Conservation (phyloP, 2,888 invertebrate genomes). For the Sipunculus nudus region DNA sequence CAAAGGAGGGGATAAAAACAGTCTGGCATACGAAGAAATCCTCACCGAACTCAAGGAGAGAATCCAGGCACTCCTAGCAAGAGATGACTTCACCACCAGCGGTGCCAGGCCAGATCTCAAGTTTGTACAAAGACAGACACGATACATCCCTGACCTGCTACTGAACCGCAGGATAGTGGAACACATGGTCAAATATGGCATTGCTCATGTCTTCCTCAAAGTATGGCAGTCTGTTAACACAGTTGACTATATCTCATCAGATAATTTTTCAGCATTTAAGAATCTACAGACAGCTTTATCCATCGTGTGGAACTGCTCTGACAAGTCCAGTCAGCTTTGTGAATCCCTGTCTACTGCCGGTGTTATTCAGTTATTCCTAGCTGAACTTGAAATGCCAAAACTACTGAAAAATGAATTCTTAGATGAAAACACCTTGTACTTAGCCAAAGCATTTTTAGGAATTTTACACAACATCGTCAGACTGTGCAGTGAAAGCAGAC, state of each 20-base stretch:
- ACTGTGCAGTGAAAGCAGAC: constrained; percentile 48
- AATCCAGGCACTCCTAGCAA: constrained; percentile 31
- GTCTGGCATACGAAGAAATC: constrained; percentile 27
- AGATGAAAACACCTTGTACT: constrained; percentile 41
- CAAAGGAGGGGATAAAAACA: constrained; percentile 8
- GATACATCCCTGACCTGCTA: constrained; percentile 37
- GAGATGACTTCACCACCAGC: constrained; percentile 21
- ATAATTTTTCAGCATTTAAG: constrained; percentile 37
- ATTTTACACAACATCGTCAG: constrained; percentile 58
- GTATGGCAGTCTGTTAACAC: constrained; percentile 35
- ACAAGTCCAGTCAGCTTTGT: constrained; percentile 49
- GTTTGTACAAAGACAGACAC: constrained; percentile 38
- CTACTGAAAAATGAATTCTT: constrained; percentile 19
- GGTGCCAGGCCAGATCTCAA: constrained; percentile 28
- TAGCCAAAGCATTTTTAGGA: constrained; percentile 56
- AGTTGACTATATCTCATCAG: constrained; percentile 22
- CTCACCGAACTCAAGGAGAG: constrained; percentile 29
- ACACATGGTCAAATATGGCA: constrained; percentile 36
- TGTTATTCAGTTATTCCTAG: constrained; percentile 31
- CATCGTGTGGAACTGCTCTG: constrained; percentile 55
- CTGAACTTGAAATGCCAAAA: constrained; percentile 22
- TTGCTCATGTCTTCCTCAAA: constrained; percentile 37
- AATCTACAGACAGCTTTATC: constrained; percentile 47
- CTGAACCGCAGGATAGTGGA: constrained; percentile 36
- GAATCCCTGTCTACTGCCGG: constrained; percentile 41